phyloP scores from a whole-genome alignment of 35 echinoderm and acorn worm species.

The Patiria miniata region DNA sequence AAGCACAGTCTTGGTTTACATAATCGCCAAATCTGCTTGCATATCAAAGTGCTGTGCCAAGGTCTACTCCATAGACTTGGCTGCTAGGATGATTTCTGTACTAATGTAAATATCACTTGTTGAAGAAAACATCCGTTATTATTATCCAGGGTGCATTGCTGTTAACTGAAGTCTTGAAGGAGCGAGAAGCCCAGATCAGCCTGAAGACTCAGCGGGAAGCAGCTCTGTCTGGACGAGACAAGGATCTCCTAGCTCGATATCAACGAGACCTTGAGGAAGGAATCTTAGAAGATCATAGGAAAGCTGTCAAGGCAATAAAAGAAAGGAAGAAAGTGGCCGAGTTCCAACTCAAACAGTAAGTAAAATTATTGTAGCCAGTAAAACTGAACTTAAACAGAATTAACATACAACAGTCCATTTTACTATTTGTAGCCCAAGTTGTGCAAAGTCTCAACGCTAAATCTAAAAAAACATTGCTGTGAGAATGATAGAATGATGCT shows the following conservation, averaged over 20 bases:
- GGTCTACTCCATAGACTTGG: too few relatives aligned
- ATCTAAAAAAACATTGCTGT: too few relatives aligned
- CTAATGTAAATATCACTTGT: too few relatives aligned
- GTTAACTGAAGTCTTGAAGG: slow-evolving; percentile 94
- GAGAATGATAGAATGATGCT: too few relatives aligned
- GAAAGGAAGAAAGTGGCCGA: slow-evolving; percentile 62
- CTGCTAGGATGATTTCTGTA: too few relatives aligned
- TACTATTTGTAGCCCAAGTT: too few relatives aligned
- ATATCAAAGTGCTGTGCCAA: too few relatives aligned
- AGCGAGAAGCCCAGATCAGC: slow-evolving; percentile 88
- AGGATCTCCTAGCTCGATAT: slow-evolving; percentile 54
- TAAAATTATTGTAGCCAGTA: not conserved
- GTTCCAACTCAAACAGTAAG: slow-evolving; percentile 93
- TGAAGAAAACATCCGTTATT: not conserved
- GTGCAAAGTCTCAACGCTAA: too few relatives aligned
- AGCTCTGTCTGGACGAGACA: slow-evolving; percentile 73
- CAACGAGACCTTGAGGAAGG: slow-evolving; percentile 85
- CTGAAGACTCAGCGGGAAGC: slow-evolving; percentile 72
- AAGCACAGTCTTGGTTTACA: too few relatives aligned
- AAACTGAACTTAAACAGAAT: too few relatives aligned
- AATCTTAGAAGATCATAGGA: slow-evolving; percentile 87
- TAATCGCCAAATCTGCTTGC: too few relatives aligned
- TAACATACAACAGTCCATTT: too few relatives aligned
- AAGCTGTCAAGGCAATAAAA: slow-evolving; percentile 72
- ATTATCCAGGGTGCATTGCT: slow-evolving; percentile 82